Evolutionary conservation across 2,113 vertebrate species (phyloP).

Genomic region (Tetrax tetrax): DNA sequence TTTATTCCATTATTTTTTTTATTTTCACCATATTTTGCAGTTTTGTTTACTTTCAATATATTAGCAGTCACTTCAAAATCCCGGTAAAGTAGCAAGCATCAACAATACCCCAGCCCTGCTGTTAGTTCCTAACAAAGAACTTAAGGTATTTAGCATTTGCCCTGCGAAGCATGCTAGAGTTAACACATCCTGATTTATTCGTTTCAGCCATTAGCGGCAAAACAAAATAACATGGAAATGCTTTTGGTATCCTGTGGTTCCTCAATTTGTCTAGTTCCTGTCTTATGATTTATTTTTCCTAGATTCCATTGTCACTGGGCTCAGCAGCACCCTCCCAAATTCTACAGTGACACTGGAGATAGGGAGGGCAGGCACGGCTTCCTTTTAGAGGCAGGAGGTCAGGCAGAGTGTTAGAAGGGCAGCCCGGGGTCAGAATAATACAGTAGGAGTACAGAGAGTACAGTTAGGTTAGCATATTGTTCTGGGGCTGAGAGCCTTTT

Average conservation of each 20-base stretch:
- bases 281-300: slow-evolving; percentile 82
- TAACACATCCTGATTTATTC: slow-evolving; percentile 74
- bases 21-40: neutral
- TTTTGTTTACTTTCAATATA: neutral
- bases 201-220: slow-evolving; percentile 70
- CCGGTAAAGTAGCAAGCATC: neutral
- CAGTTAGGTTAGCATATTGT: slow-evolving; percentile 75
- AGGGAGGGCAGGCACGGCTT: slow-evolving; percentile 65
- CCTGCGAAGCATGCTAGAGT: slow-evolving; percentile 58
- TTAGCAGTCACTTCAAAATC: neutral
- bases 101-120: neutral
- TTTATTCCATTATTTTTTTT: neutral
- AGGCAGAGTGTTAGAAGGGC: slow-evolving; percentile 78
- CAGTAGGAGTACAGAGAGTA: slow-evolving; percentile 66
- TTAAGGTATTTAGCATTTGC: slow-evolving; percentile 42
- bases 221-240: slow-evolving; percentile 64
- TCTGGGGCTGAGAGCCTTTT: slow-evolving; percentile 60
- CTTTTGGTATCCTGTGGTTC: slow-evolving; percentile 70
- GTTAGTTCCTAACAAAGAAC: slow-evolving; percentile 9
- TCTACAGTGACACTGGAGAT: slow-evolving; percentile 71
- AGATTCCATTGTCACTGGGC: slow-evolving; percentile 75
- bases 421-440: slow-evolving; percentile 80
- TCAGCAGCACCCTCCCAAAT: slow-evolving; percentile 71
- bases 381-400: slow-evolving; percentile 80
- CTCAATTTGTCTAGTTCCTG: slow-evolving; percentile 73